Evolutionary conservation across 2,113 vertebrate genomes (phyloP).

Genomic region (Formicarius rufipectus): DNA sequence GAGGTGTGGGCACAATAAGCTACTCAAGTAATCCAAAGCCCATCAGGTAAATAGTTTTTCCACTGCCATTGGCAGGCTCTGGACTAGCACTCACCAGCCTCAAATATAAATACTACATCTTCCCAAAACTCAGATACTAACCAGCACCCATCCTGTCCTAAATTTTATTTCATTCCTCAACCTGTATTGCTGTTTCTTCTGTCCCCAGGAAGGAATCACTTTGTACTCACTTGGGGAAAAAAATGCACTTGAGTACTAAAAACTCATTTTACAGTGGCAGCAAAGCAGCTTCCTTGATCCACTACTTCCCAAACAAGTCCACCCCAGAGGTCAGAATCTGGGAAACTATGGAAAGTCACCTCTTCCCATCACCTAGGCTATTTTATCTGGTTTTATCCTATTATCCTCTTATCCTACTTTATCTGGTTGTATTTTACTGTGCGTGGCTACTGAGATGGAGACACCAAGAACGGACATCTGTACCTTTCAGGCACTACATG

Average conservation of each 20-base stretch:
- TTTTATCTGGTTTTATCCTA: neutral
- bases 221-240: neutral
- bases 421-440: neutral
- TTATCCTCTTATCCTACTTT: neutral
- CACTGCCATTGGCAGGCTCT: neutral
- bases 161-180: neutral
- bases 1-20: neutral
- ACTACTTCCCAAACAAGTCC: neutral
- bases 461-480: neutral
- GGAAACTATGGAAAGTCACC: fast-evolving
- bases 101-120: neutral
- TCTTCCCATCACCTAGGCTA: neutral
- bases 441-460: neutral
- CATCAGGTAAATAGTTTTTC: neutral
- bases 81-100: neutral
- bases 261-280: neutral
- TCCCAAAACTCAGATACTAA: neutral
- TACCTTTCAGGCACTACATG: neutral
- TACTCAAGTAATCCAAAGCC: slow-evolving; percentile 25
- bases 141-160: fast-evolving
- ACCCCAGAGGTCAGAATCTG: neutral
- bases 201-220: neutral
- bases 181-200: neutral
- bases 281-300: neutral
- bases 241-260: neutral